Evolutionary conservation across 1,140 invertebrate genomes (phyloP), one percentile per base, ranked within the genome.

Genomic region (Trichonephila clavata): DNA sequence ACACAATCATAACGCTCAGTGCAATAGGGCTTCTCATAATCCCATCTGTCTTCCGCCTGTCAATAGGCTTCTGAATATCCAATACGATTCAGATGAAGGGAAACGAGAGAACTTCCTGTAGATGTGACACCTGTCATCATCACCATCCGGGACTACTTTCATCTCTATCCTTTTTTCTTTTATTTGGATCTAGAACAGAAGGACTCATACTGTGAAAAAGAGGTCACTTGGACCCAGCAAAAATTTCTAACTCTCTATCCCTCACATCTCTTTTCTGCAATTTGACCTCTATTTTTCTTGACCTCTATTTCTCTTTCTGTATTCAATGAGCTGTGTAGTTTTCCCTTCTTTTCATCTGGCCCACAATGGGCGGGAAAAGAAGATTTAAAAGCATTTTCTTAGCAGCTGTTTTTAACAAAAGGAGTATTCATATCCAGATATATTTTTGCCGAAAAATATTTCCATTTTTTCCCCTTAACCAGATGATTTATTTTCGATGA

Each of bases 51-150:
- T 32, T 61, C 57, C 16, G 14, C 21, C 21, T 60, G 83, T 86
- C 83, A 86, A 18, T 24, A 57, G 6, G 57, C 16, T 16, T 18
- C 24, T 86, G 57, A 86, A 86, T 86, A 86, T 61, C 57, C 21
- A 86, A 61, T 86, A 32, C 14, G n/a, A 86, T 86, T 59, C 83
- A 86, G 24, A 21, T 6, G 10, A 61, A 27, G 57, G 57, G 13
- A 27, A 86, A 61, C 24, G 57, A 24, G 24, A 61, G 57, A 61
- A 86, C 21, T 86, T 86, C 83, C 57, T n/a, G 24, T 7, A 24
- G 24, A 86, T 86, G 83, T 86, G 83, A 86, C 59, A 61, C 57
- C 83, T 86, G 83, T 84, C 83, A 84, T 57, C 50, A 18, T 57
- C 83, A 24, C 24, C 57, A 61, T 61, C 43, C 13, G 14, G 57